These are phyloP conservation scores for Drosophila peninsularis DNA, from an alignment of 2,888 invertebrate genomes.

Conservation along the genomic window DNA sequence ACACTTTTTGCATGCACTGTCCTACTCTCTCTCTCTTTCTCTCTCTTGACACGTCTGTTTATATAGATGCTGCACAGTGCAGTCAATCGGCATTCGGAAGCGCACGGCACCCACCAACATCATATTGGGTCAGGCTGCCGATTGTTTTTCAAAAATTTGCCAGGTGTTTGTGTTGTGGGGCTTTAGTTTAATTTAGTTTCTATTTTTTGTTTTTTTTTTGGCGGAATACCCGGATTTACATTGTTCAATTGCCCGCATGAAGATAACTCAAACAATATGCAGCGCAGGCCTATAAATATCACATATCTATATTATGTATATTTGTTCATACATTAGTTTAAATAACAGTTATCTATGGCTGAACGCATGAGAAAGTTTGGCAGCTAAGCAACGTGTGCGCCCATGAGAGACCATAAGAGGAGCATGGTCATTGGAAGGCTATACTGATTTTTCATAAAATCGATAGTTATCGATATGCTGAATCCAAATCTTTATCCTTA, in stretches of 20 bases:
- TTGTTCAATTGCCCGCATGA: conserved; percentile 6
- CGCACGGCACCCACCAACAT: background rate
- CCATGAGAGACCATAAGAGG: no score
- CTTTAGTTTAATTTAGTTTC: background rate
- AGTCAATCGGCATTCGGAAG: conserved; percentile 10
- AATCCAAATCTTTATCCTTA: background rate
- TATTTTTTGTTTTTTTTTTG: background rate
- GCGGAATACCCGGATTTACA: conserved; percentile 3
- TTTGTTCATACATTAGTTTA: background rate
- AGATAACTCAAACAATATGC: conserved; percentile 9
- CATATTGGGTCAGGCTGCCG: background rate
- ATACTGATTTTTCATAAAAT: background rate
- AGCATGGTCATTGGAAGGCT: no score
- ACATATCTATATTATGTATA: background rate
- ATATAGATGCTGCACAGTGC: background rate
- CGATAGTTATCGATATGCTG: background rate
- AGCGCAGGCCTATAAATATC: background rate
- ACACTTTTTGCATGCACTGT: conserved; percentile 8
- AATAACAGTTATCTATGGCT: conserved; percentile 3
- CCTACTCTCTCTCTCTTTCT: background rate
- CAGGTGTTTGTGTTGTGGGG: conserved; percentile 1
- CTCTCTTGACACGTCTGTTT: background rate
- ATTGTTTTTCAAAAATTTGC: conserved; percentile 6
- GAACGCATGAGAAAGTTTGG: conserved; percentile 1
- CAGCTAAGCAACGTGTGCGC: background rate